Percentiles rank a stretch among this genome's conserved stretches.
Conservation (phyloP, 2,888 invertebrate genomes). For the Augochlorella aurata region DNA sequence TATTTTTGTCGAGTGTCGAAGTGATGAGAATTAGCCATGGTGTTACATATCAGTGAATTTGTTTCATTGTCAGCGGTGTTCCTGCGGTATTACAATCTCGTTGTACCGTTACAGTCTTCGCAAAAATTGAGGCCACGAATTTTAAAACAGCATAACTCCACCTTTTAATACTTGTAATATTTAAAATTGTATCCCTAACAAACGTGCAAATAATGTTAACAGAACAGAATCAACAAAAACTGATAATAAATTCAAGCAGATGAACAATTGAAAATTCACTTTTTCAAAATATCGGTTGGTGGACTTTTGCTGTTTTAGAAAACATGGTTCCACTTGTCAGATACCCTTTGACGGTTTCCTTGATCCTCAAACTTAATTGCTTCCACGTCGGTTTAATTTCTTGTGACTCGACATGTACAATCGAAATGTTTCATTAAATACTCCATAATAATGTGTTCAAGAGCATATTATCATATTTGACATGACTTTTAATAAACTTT, state of each 20-base stretch:
- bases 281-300: too few relatives aligned
- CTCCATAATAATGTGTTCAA: slow-evolving; percentile 5
- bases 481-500: slow-evolving; percentile 33
- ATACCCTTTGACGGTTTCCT: not conserved
- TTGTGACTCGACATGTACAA: not conserved
- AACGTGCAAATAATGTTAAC: too few relatives aligned
- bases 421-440: slow-evolving; percentile 12
- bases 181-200: too few relatives aligned
- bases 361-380: not conserved
- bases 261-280: too few relatives aligned
- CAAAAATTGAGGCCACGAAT: not conserved
- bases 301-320: too few relatives aligned
- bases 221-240: too few relatives aligned
- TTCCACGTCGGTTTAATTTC: not conserved
- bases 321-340: too few relatives aligned
- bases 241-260: too few relatives aligned
- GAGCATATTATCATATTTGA: slow-evolving; percentile 17
- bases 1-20: not conserved
- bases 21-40: not conserved
- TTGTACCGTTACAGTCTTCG: not conserved
- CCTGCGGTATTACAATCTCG: not conserved
- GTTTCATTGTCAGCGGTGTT: not conserved
- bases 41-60: not conserved
- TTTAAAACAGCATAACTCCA: too few relatives aligned
- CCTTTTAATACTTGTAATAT: too few relatives aligned